Percentiles rank a stretch among this genome's conserved stretches.
phyloP scores from a whole-genome alignment of 2,113 vertebrate genomes.

The Plotosus lineatus region DNA sequence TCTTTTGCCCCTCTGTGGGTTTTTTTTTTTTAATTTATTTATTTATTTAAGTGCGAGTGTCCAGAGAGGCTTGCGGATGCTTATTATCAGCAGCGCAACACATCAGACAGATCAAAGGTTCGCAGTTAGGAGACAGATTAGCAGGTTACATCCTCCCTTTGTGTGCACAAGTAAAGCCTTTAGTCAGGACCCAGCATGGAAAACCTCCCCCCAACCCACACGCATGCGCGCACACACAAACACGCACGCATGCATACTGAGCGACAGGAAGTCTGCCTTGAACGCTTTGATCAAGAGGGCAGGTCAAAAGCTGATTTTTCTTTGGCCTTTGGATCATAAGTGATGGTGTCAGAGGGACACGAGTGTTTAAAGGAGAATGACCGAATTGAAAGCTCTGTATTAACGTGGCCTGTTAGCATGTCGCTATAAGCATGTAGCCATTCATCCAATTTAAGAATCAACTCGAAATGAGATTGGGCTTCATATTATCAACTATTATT shows the following conservation, averaged over 20 bases:
- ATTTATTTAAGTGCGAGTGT: background rate
- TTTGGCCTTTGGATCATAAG: conserved; percentile 6
- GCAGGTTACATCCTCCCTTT: conserved; percentile 11
- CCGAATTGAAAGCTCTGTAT: background rate
- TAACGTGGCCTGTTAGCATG: background rate
- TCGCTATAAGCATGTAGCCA: no score
- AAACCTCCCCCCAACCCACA: background rate
- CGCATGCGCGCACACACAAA: conserved; percentile 11
- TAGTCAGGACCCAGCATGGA: background rate
- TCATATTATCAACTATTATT: no score
- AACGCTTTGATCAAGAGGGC: conserved; percentile 29
- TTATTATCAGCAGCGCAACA: conserved; percentile 21
- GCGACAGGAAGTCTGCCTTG: conserved; percentile 29
- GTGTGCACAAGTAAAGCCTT: conserved; percentile 13
- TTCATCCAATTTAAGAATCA: no score
- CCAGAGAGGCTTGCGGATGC: background rate
- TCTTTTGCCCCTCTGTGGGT: conserved; percentile 11
- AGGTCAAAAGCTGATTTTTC: conserved; percentile 36
- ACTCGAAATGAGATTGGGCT: no score
- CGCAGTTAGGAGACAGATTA: conserved; percentile 24
- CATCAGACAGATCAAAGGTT: conserved; percentile 31
- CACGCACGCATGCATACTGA: background rate
- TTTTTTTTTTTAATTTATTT: no score
- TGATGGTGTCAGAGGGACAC: conserved; percentile 14
- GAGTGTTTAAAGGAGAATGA: background rate